Conservation (phyloP, 2,888 invertebrate genomes). For the Leptopterna dolabrata region DNA sequence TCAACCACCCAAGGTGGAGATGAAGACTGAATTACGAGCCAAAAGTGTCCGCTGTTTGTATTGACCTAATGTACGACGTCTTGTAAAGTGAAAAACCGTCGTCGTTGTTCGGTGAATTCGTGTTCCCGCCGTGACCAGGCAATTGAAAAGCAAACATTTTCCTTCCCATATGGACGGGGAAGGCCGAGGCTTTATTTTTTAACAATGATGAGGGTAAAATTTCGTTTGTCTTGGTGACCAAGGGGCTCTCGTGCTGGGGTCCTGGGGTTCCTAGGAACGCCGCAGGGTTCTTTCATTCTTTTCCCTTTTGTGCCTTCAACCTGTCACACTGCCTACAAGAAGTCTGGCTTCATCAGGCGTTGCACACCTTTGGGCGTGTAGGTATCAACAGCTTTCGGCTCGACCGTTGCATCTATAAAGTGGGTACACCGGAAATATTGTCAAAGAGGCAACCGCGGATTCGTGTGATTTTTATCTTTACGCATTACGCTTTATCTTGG, state of each 20-base stretch:
- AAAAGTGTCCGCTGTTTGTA: background rate
- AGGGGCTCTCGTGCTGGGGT: constrained; percentile 5
- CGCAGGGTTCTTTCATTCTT: constrained; percentile 1
- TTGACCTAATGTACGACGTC: background rate
- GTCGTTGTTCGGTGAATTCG: background rate
- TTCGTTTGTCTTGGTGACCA: constrained; percentile 37
- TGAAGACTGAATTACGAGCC: background rate
- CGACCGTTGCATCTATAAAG: background rate
- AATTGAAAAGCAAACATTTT: constrained; percentile 34
- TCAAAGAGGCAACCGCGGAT: too few relatives aligned
- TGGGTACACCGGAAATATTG: too few relatives aligned
- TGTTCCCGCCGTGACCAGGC: constrained; percentile 34
- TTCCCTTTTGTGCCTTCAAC: constrained; percentile 30
- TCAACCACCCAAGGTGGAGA: background rate
- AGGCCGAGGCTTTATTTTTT: constrained; percentile 24
- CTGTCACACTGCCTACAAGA: background rate
- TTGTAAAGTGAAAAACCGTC: background rate
- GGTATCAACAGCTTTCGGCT: background rate
- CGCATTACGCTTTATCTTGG: too few relatives aligned
- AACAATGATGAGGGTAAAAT: constrained; percentile 47
- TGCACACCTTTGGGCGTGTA: background rate
- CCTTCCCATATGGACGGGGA: background rate
- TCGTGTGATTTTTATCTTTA: too few relatives aligned
- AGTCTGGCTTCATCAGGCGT: background rate
- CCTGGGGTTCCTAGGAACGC: background rate